Conservation (phyloP, 2,113 vertebrate species). For the Oncorhynchus mykiss region DNA sequence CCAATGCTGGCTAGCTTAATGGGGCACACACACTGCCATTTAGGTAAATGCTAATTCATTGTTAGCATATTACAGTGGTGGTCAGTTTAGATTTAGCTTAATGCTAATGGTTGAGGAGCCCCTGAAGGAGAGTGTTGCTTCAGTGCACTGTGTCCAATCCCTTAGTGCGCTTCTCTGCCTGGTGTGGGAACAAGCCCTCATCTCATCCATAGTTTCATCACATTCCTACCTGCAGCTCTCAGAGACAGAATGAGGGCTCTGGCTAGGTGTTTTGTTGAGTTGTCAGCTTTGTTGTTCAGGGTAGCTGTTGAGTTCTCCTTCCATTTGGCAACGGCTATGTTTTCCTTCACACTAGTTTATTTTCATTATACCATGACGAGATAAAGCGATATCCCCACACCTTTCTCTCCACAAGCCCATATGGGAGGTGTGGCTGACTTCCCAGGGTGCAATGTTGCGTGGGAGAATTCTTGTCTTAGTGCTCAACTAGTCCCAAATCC, state of each 20-base stretch:
- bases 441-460: conserved; percentile 57
- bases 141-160: background rate
- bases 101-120: background rate
- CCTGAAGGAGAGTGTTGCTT: background rate
- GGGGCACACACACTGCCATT: background rate
- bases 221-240: conserved; percentile 51
- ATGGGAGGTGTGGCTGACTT: conserved; percentile 59
- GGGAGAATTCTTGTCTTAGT: conserved; percentile 44
- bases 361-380: conserved; percentile 69
- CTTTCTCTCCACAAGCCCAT: conserved; percentile 40
- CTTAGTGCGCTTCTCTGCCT: background rate
- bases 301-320: conserved; percentile 31
- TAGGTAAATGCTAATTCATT: background rate
- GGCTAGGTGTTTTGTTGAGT: conserved; percentile 13
- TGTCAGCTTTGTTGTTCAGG: conserved; percentile 31
- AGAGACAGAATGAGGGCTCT: conserved; percentile 45
- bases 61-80: background rate
- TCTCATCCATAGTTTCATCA: conserved; percentile 45
- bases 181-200: conserved; percentile 37
- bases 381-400: conserved; percentile 49
- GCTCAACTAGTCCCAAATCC: conserved; percentile 33
- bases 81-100: background rate
- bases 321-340: conserved; percentile 46
- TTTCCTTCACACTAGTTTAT: conserved; percentile 58
- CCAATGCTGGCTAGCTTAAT: no score